phyloP scores from a whole-genome alignment of 2,888 invertebrate genomes.

The Diplolepis rosae region DNA sequence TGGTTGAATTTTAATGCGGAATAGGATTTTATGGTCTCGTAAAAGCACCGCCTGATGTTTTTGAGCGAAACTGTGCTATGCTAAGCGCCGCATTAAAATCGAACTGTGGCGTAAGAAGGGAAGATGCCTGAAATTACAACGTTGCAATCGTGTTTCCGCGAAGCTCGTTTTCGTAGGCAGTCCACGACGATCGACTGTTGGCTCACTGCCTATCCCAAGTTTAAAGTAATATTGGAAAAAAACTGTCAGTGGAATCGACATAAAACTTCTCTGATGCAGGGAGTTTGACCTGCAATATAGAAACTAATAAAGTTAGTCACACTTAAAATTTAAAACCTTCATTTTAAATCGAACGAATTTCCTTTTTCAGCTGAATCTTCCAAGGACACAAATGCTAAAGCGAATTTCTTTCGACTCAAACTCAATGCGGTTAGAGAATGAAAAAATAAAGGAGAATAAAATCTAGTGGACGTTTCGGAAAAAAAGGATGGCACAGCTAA shows the following conservation, averaged over 20 bases:
- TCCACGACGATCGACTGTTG: constrained; percentile 9
- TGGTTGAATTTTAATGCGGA: constrained; percentile 26
- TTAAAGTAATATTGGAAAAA: not conserved
- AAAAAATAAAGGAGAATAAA: not conserved
- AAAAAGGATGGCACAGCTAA: constrained; percentile 3
- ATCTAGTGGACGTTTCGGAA: not conserved
- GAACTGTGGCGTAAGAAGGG: not conserved
- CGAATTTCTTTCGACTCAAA: not conserved
- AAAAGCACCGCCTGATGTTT: constrained; percentile 2
- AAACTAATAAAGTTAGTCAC: too few species aligned
- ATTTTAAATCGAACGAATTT: constrained; percentile 30
- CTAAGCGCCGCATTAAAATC: constrained; percentile 23
- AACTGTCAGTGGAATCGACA: not conserved
- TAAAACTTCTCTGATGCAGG: not conserved
- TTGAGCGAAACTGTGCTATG: constrained; percentile 14
- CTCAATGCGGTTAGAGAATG: not conserved
- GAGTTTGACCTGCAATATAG: not conserved
- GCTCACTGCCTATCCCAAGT: constrained; percentile 13
- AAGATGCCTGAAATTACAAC: constrained; percentile 31
- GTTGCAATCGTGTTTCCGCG: constrained; percentile 25
- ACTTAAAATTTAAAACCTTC: too few species aligned
- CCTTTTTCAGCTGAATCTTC: too few species aligned
- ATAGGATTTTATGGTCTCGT: constrained; percentile 6
- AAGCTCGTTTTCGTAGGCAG: constrained; percentile 16
- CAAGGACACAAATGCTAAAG: not conserved